phyloP scores from a whole-genome alignment of 2,113 vertebrate species.

The Rhagologus leucostigma region DNA sequence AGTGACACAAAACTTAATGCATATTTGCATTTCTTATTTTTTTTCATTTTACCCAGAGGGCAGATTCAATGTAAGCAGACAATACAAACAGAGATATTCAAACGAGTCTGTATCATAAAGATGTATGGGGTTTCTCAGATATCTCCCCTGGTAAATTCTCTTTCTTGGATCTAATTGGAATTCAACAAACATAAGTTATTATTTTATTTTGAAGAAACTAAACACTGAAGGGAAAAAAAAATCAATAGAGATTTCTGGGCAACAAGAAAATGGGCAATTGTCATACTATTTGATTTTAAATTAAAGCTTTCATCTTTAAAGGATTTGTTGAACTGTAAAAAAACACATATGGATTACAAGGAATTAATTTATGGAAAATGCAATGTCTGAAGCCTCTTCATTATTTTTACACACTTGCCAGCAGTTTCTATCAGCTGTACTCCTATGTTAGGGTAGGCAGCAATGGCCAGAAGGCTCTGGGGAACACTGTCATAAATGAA shows the following conservation, averaged over 20 bases:
- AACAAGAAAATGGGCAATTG: neutral
- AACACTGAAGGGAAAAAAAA: neutral
- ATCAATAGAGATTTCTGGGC: neutral
- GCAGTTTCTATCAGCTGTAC: neutral
- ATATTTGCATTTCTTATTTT: neutral
- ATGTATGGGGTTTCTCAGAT: neutral
- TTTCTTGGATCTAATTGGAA: neutral
- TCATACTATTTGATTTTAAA: neutral
- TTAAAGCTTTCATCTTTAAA: neutral
- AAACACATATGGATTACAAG: neutral
- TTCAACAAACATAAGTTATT: neutral
- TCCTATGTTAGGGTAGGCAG: neutral
- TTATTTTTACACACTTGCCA: neutral
- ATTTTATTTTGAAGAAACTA: neutral
- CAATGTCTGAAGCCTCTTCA: neutral
- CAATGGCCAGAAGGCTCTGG: neutral
- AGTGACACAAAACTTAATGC: neutral
- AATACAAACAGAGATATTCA: neutral
- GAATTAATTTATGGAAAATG: neutral
- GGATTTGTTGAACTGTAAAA: neutral
- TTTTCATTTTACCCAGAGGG: neutral
- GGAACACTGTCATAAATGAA: neutral
- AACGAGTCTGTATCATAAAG: neutral
- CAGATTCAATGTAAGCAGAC: neutral
- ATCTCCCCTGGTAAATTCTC: neutral